phyloP scores from a whole-genome alignment of 2,888 invertebrate genomes.

The Pilophorus perplexus region DNA sequence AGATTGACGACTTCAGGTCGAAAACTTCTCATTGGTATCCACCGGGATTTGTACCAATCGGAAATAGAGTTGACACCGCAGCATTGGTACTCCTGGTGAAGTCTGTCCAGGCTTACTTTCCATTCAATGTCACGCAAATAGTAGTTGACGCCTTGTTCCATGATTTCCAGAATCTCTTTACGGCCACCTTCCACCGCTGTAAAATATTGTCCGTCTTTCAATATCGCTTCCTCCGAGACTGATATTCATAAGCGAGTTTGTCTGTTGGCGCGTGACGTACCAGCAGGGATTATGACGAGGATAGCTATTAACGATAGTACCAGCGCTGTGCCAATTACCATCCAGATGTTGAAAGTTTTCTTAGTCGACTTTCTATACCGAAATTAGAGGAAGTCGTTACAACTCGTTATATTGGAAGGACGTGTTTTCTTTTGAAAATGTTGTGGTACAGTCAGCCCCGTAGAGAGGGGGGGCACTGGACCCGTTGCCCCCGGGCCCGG shows the following conservation, averaged over 20 bases:
- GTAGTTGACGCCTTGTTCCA: conserved; percentile 10
- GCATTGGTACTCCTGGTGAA: conserved; percentile 32
- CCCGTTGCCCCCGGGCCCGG: too few species aligned
- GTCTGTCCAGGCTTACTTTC: conserved; percentile 17
- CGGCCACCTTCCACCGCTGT: background rate
- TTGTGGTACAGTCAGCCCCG: too few species aligned
- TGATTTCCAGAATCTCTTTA: conserved; percentile 9
- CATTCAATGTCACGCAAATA: conserved; percentile 26
- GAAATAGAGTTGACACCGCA: conserved; percentile 30
- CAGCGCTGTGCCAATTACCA: background rate
- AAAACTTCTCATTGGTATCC: conserved; percentile 30
- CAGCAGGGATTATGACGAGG: background rate
- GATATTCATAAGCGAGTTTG: background rate
- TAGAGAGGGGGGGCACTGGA: too few species aligned
- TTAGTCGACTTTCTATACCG: conserved; percentile 8
- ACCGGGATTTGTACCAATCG: conserved; percentile 33
- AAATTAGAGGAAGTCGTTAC: too few species aligned
- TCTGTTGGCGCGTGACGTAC: too few species aligned
- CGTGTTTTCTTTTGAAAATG: too few species aligned
- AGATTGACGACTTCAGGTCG: conserved; percentile 4
- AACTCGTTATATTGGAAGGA: background rate
- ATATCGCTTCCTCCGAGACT: background rate
- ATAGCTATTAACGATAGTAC: background rate
- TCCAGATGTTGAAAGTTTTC: conserved; percentile 1
- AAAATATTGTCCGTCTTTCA: background rate